Evolutionary conservation across 1,140 invertebrate species (phyloP).

Genomic region (Zaprionus kolodkinae): DNA sequence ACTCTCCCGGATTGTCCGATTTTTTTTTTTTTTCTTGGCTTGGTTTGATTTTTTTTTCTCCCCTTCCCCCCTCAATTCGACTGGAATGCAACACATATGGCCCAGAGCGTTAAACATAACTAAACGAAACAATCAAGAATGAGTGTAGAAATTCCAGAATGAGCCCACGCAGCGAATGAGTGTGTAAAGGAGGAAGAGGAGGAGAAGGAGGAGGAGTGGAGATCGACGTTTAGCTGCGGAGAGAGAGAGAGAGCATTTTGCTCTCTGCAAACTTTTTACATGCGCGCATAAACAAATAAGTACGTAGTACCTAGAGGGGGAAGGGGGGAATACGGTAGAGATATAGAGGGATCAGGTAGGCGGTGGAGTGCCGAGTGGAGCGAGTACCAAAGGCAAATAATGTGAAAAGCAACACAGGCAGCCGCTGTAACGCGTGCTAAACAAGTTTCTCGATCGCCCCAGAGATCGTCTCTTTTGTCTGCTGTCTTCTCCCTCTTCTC

Average conservation of each 20-base stretch:
- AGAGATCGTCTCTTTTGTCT: slow-evolving; percentile 65
- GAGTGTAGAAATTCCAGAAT: slow-evolving; percentile 82
- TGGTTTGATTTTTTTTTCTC: too few relatives aligned
- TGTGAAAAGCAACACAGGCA: slow-evolving; percentile 79
- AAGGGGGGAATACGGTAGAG: not conserved
- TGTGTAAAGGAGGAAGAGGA: not conserved
- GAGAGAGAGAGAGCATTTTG: slow-evolving; percentile 45
- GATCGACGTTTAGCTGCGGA: slow-evolving; percentile 63
- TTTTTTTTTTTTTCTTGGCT: slow-evolving; percentile 7
- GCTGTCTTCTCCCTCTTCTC: slow-evolving; percentile 41
- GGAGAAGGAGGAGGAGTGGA: not conserved
- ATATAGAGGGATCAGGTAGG: not conserved
- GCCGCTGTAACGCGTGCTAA: slow-evolving; percentile 81
- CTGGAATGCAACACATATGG: slow-evolving; percentile 78
- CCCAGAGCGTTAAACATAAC: slow-evolving; percentile 76
- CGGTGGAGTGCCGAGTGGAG: slow-evolving; percentile 32
- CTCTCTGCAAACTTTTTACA: slow-evolving; percentile 46
- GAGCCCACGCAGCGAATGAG: slow-evolving; percentile 70
- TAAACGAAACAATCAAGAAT: slow-evolving; percentile 82
- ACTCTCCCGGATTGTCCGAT: slow-evolving; percentile 16
- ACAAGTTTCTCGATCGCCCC: slow-evolving; percentile 75
- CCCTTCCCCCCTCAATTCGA: slow-evolving; percentile 48
- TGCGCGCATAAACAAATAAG: slow-evolving; percentile 67
- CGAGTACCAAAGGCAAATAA: slow-evolving; percentile 65
- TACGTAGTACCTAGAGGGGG: not conserved